Evolutionary conservation across 2,888 invertebrate species (phyloP).

Genomic region (Julus scanicus): DNA sequence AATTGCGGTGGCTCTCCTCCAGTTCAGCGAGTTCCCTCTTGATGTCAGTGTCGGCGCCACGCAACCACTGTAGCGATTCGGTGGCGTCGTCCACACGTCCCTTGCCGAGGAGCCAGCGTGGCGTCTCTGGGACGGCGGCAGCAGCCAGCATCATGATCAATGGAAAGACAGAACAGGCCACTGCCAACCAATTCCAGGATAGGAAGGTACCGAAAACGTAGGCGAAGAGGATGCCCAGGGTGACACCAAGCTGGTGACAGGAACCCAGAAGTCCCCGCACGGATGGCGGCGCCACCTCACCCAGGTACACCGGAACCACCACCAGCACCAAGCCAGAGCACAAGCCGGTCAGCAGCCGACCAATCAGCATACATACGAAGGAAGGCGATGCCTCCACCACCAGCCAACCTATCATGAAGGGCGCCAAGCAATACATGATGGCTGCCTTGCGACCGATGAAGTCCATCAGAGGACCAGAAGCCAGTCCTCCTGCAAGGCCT

Average conservation of each 20-base stretch:
- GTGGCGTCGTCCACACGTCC: slow-evolving; percentile 76
- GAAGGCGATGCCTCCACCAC: neutral
- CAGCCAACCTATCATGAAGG: neutral
- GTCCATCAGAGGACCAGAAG: neutral
- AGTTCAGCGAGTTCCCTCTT: slow-evolving; percentile 74
- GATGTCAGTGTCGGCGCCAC: slow-evolving; percentile 81
- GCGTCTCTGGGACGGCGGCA: slow-evolving; percentile 90
- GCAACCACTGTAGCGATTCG: slow-evolving; percentile 82
- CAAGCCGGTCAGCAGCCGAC: neutral
- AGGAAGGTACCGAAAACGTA: slow-evolving; percentile 82
- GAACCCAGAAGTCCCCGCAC: slow-evolving; percentile 90
- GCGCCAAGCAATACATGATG: neutral
- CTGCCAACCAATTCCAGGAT: slow-evolving; percentile 84
- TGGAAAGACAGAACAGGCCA: slow-evolving; percentile 79
- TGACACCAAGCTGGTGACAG: slow-evolving; percentile 87
- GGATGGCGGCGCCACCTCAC: slow-evolving; percentile 79
- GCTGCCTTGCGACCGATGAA: neutral
- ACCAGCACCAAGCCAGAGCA: neutral
- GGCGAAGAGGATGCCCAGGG: slow-evolving; percentile 80
- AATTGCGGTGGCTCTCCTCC: too few relatives aligned
- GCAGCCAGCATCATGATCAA: slow-evolving; percentile 82
- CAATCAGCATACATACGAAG: neutral
- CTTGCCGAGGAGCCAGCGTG: too few relatives aligned
- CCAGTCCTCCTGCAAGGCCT: neutral
- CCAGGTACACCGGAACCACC: neutral